These are phyloP conservation scores for Molossus alvarezi DNA, from an alignment of 2,797 vertebrate genomes.

Conservation along the genomic window DNA sequence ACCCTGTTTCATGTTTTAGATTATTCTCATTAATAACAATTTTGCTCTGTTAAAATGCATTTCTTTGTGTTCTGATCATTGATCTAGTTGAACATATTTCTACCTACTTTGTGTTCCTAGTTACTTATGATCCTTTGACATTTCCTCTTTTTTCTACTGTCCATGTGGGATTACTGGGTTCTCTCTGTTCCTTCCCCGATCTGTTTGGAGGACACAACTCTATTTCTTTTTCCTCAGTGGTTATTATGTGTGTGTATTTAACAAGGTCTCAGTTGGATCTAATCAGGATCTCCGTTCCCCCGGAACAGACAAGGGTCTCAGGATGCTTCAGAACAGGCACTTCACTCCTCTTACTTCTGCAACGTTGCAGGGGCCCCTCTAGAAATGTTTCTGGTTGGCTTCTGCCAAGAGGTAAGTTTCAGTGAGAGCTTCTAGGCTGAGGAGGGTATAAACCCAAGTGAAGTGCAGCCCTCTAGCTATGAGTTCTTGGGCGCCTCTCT, in stretches of 20 bases:
- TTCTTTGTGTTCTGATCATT: background rate
- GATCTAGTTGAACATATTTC: background rate
- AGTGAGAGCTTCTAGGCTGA: background rate
- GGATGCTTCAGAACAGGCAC: background rate
- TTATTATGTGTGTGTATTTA: background rate
- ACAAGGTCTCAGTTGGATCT: background rate
- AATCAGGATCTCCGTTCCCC: background rate
- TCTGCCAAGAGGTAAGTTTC: background rate
- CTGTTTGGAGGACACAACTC: background rate
- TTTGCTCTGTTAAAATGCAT: background rate
- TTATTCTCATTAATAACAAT: background rate
- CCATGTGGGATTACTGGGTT: fast-evolving
- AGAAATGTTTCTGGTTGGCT: background rate
- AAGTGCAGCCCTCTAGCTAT: background rate
- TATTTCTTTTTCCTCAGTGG: background rate
- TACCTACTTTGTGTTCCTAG: background rate
- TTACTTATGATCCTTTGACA: background rate
- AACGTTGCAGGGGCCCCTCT: background rate
- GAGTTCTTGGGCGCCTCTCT: background rate
- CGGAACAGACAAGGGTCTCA: background rate
- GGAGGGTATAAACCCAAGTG: background rate
- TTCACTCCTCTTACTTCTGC: background rate
- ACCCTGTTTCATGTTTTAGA: background rate
- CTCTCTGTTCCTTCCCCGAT: background rate
- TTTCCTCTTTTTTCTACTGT: background rate